Base-by-base conservation (phyloP, 2,797 vertebrate genomes). In the Labroides dimidiatus region DNA sequence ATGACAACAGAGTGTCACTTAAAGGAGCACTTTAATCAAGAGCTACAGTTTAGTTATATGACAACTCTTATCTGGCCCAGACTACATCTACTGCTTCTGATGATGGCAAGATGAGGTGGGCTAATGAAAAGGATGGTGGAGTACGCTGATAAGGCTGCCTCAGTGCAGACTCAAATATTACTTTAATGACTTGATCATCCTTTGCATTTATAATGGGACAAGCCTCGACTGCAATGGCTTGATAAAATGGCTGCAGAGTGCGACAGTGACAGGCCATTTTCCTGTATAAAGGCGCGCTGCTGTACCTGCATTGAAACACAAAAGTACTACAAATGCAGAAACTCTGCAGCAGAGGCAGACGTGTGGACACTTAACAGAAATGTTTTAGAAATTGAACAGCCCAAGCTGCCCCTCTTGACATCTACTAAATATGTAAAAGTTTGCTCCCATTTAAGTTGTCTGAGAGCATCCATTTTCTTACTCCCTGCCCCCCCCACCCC, bases 101-200 rank as follows among this genome's bases (percentile, higher is more conserved):
- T 87, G 80, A 85, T 83, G 77, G 86, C 69, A 68, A 81, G 81
- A 90, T 45, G 84, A 85, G 87, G 78, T 73, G 63, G 73, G 73
- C 81, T 90, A 89, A 91, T 87, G 89, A 88, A 89, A 84, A 67
- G 70, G 78, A 82, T 56, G 72, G 70, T 55, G 73, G 66, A 75
- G 71, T 75, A 36, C 64, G 17, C 63, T 59, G 89, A 91, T 90
- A 90, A 87, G 77, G 66, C 85, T 50, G 64, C 65, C 68, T 74
- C 73, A 67, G 69, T 73, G 80, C 77, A 69, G 78, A 44, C 77
- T 82, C 75, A 74, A 80, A 86, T 78, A 89, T 85, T 77, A 69
- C 73, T 91, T 83, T 84, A 90, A 92, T 89, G 90, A 82, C 89
- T 84, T 64, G 73, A 85, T 89, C 82, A 80, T 87, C 81, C 81